Percentiles rank a stretch among this genome's conserved stretches.
phyloP scores from a whole-genome alignment of 2,113 vertebrate species.

The Circaetus cinerascens region DNA sequence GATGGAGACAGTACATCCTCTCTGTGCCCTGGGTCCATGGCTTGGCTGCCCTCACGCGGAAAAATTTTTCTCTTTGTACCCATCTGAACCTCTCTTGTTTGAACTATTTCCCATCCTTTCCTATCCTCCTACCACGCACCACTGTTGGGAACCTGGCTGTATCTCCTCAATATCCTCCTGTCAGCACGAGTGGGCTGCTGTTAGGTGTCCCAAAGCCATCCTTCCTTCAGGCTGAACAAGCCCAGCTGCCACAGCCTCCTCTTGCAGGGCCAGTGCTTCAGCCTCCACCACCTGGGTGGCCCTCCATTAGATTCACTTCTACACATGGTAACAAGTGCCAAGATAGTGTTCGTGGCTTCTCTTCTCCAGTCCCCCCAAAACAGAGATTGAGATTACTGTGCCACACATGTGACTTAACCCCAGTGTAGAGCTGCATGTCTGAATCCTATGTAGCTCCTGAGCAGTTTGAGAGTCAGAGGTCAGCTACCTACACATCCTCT shows the following conservation, averaged over 20 bases:
- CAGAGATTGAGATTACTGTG: not conserved
- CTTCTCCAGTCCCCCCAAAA: not conserved
- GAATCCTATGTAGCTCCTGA: not conserved
- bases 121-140: accelerated
- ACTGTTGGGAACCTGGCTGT: not conserved
- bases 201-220: not conserved
- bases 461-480: not conserved
- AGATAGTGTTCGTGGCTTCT: not conserved
- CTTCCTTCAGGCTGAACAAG: not conserved
- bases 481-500: conserved; percentile 24
- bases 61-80: not conserved
- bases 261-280: not conserved
- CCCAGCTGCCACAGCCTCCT: not conserved
- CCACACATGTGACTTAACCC: not conserved
- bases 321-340: not conserved
- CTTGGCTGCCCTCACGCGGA: not conserved
- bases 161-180: accelerated
- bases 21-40: not conserved
- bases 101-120: not conserved
- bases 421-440: not conserved
- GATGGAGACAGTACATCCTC: accelerated
- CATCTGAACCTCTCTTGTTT: not conserved
- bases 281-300: not conserved
- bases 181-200: not conserved
- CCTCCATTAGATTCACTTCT: not conserved